Percentiles rank a stretch among this genome's conserved stretches.
These are phyloP conservation scores for Nothocercus nigrocapillus DNA, from an alignment of 2,113 vertebrate genomes.

Conservation along the genomic window DNA sequence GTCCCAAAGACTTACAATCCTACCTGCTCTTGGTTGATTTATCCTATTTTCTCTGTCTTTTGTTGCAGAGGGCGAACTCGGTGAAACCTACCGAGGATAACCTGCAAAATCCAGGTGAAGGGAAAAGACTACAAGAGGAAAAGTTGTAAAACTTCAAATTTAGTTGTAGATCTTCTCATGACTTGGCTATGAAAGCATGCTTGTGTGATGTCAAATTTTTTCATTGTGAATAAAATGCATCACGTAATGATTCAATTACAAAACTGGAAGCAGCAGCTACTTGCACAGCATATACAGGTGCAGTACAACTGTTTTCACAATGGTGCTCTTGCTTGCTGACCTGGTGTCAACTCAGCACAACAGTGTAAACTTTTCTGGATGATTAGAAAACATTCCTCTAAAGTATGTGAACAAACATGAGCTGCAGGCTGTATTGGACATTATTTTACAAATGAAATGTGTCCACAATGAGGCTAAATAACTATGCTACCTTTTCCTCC, in stretches of 20 bases:
- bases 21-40: not conserved
- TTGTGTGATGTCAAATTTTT: conserved; percentile 15
- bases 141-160: conserved; percentile 20
- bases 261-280: not conserved
- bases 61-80: not conserved
- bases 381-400: conserved; percentile 40
- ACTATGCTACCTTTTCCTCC: not conserved
- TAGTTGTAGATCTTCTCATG: conserved; percentile 20
- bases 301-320: not conserved
- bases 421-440: not conserved
- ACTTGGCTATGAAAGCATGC: conserved; percentile 29
- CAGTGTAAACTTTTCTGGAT: not conserved
- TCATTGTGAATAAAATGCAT: not conserved
- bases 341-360: conserved; percentile 14
- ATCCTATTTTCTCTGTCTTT: not conserved
- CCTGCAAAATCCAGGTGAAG: not conserved
- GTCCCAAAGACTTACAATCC: not conserved
- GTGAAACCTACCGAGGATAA: not conserved
- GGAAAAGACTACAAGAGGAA: not conserved
- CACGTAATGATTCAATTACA: not conserved
- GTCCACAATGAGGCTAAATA: not conserved
- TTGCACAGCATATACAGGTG: not conserved
- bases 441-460: not conserved
- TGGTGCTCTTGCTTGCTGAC: conserved; percentile 27
- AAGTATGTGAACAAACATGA: conserved; percentile 2